phyloP scores from a whole-genome alignment of 2,113 vertebrate genomes.

The Sebastes fasciatus region DNA sequence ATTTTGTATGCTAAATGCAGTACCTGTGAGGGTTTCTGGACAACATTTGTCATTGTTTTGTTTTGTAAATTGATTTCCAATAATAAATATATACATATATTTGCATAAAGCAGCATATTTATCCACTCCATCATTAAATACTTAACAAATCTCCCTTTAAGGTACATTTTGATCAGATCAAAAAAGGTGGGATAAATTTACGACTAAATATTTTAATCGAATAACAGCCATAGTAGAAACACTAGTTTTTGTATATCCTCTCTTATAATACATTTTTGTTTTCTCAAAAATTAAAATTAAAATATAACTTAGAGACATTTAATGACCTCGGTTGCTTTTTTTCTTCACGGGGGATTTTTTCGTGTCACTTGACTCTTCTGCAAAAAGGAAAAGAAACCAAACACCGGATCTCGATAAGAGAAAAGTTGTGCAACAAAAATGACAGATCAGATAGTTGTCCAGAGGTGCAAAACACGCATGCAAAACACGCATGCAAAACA shows the following conservation, averaged over 20 bases:
- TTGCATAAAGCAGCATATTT: no score
- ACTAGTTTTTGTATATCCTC: not conserved
- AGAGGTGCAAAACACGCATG: conserved; percentile 46
- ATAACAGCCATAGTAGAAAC: no score
- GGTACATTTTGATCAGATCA: no score
- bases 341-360: conserved; percentile 20
- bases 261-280: not conserved
- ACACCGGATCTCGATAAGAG: conserved; percentile 64
- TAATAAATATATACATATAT: no score
- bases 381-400: conserved; percentile 28
- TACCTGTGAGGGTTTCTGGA: no score
- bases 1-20: no score
- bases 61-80: no score
- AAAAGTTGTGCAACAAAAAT: conserved; percentile 62
- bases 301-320: not conserved
- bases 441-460: conserved; percentile 76
- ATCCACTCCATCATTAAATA: no score
- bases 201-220: no score
- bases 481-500: conserved; percentile 12
- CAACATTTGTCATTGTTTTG: no score
- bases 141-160: no score
- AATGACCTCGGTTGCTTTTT: not conserved
- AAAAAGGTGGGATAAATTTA: no score
- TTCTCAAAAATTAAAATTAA: not conserved
- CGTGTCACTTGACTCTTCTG: not conserved